phyloP scores from a whole-genome alignment of 1,140 invertebrate genomes.

The Wiebesia pumilae region DNA sequence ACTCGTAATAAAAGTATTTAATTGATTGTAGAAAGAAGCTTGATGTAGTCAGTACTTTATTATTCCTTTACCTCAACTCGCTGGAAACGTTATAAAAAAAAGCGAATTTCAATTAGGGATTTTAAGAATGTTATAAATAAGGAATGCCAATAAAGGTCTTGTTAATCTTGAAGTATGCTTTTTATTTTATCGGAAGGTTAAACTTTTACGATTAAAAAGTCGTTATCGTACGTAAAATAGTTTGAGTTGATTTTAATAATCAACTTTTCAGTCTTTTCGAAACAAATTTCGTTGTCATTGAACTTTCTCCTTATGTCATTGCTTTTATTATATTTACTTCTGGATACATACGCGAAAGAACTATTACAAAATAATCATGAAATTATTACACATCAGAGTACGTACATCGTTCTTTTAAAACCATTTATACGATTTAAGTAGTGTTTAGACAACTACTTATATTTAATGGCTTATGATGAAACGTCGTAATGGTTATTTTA shows the following conservation, averaged over 20 bases:
- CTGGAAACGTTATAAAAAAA: neutral
- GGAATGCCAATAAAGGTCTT: neutral
- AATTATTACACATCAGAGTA: too few relatives aligned
- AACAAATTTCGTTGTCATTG: neutral
- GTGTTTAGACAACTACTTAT: too few relatives aligned
- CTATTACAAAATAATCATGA: too few relatives aligned
- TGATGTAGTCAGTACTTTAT: neutral
- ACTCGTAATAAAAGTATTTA: neutral
- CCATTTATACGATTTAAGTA: too few relatives aligned
- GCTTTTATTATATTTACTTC: neutral
- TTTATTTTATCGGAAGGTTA: neutral
- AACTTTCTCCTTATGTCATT: neutral
- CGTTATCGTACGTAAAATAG: too few relatives aligned
- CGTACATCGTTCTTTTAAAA: too few relatives aligned
- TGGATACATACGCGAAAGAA: too few relatives aligned
- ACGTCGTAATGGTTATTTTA: too few relatives aligned
- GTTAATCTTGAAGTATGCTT: neutral
- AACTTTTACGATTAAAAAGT: neutral
- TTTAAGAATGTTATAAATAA: conserved; percentile 5
- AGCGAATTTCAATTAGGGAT: neutral
- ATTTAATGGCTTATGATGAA: too few relatives aligned
- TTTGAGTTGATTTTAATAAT: too few relatives aligned
- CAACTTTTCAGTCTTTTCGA: too few relatives aligned
- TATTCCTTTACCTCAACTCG: neutral
- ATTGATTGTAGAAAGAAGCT: neutral